Conservation (phyloP, 1,140 invertebrate genomes). For the Spodoptera frugiperda region DNA sequence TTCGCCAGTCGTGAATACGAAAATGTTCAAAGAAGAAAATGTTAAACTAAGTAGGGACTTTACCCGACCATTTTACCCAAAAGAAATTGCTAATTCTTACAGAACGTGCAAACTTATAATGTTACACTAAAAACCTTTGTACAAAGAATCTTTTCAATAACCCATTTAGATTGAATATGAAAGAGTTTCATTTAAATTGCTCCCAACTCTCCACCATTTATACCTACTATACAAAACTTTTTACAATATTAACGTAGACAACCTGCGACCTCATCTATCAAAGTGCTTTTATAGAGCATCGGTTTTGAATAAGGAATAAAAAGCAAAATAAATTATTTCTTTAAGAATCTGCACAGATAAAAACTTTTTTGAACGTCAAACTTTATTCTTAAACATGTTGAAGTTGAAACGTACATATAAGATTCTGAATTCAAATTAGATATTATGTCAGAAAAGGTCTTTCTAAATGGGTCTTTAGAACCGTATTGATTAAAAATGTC, state of each 20-base stretch:
- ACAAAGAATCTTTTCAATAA: conserved; percentile 38
- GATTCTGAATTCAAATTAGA: conserved; percentile 20
- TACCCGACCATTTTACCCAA: conserved; percentile 2
- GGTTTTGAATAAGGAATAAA: conserved; percentile 41
- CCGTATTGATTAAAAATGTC: background rate
- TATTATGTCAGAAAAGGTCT: background rate
- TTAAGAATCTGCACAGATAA: conserved; percentile 18
- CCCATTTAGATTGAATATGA: conserved; percentile 38
- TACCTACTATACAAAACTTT: conserved; percentile 33
- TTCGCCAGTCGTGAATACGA: conserved; percentile 20
- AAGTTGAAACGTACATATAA: background rate
- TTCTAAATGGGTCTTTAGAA: background rate
- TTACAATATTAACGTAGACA: conserved; percentile 47
- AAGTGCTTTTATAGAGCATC: conserved; percentile 42
- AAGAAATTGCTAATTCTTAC: conserved; percentile 21
- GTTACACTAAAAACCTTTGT: conserved; percentile 24
- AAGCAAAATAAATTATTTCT: conserved; percentile 38
- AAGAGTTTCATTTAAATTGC: conserved; percentile 43
- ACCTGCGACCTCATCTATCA: conserved; percentile 45
- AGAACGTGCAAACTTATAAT: conserved; percentile 17
- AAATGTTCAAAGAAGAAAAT: conserved; percentile 27
- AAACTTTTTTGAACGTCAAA: conserved; percentile 34
- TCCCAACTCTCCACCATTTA: conserved; percentile 17
- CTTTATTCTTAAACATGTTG: conserved; percentile 14
- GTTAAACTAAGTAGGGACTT: conserved; percentile 7